These are phyloP conservation scores for Amorpha juglandis DNA, from an alignment of 2,888 invertebrate genomes.

Conservation along the genomic window DNA sequence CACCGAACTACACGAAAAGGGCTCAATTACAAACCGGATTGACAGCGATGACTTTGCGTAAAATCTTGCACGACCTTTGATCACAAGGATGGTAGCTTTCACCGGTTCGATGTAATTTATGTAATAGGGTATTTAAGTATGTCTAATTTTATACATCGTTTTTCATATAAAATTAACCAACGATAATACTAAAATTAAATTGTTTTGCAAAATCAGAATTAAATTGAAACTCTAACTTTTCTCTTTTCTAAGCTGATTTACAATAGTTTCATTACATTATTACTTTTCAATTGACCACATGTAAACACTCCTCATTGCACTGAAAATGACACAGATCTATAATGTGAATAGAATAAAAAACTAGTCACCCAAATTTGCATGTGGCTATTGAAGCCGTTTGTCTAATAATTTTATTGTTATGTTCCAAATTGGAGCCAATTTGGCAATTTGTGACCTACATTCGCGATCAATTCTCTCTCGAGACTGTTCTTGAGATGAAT, in stretches of 20 bases:
- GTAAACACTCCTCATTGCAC: slow-evolving; percentile 4
- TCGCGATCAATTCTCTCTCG: slow-evolving; percentile 16
- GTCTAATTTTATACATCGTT: no score
- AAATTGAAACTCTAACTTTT: no score
- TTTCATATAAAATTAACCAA: no score
- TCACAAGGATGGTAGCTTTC: slow-evolving; percentile 18
- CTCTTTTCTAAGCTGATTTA: no score
- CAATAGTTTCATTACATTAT: no score
- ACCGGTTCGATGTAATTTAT: neutral
- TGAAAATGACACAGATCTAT: slow-evolving; percentile 2
- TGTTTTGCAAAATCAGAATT: no score
- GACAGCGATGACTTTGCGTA: neutral
- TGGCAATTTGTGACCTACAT: slow-evolving; percentile 24
- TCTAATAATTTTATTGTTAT: slow-evolving; percentile 22
- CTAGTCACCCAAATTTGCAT: slow-evolving; percentile 18
- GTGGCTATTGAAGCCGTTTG: slow-evolving; percentile 11
- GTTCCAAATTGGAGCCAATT: slow-evolving; percentile 24
- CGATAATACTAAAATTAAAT: no score
- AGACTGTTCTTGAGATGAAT: slow-evolving; percentile 24
- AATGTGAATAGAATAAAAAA: neutral
- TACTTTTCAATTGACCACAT: neutral
- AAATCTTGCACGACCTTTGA: slow-evolving; percentile 7
- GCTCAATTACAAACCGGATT: slow-evolving; percentile 6
- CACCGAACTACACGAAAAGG: neutral
- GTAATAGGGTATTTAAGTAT: no score